These are phyloP conservation scores for Epinephelus lanceolatus DNA, from an alignment of 2,113 vertebrate species.

Conservation along the genomic window DNA sequence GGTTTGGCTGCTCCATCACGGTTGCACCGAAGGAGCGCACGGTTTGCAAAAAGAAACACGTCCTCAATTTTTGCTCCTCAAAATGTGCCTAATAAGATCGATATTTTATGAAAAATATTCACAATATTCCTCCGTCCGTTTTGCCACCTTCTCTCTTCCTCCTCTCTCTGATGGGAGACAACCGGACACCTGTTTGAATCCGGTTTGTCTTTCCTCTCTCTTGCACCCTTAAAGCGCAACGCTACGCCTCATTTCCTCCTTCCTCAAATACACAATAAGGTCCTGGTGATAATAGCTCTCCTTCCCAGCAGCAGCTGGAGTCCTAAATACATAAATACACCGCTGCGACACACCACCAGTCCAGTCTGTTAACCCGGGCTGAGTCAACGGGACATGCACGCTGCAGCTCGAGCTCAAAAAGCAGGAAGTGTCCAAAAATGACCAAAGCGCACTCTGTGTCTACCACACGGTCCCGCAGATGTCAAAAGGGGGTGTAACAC, in stretches of 20 bases:
- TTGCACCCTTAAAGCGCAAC: constrained; percentile 15
- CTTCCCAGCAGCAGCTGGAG: neutral
- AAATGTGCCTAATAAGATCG: neutral
- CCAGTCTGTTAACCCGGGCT: neutral
- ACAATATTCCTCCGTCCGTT: neutral
- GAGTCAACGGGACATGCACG: constrained; percentile 28
- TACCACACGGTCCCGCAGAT: constrained; percentile 3
- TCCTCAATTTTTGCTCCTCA: neutral
- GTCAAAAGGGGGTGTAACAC: neutral
- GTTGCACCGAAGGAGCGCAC: neutral
- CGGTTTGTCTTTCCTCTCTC: constrained; percentile 16
- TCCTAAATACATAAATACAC: neutral
- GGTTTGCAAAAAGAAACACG: neutral
- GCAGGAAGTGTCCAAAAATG: constrained; percentile 68
- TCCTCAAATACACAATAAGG: neutral
- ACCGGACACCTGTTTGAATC: constrained; percentile 84
- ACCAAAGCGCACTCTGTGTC: neutral
- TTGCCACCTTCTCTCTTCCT: neutral
- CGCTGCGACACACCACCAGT: neutral
- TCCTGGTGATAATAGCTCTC: neutral
- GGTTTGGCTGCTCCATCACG: constrained; percentile 1
- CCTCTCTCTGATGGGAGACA: constrained; percentile 50
- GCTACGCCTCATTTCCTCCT: constrained; percentile 18
- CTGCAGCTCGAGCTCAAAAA: constrained; percentile 27
- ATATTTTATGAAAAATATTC: neutral